Base-by-base conservation (phyloP, 2,113 vertebrate species). In the Eonycteris spelaea region DNA sequence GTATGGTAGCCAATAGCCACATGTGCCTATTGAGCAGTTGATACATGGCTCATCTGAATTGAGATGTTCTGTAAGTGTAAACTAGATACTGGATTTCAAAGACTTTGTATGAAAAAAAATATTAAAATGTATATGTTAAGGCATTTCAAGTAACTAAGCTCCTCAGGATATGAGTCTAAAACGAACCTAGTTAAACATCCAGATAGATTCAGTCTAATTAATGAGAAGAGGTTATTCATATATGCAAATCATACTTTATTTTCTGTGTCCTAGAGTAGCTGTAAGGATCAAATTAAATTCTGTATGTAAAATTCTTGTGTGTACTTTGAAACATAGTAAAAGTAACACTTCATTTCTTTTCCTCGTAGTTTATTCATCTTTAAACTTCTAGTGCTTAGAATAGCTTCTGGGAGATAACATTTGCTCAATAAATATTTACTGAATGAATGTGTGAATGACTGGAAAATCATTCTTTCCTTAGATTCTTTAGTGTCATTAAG, bases 381-480 rank as follows among this genome's bases (percentile, higher is more conserved):
- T 92, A 40, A 84, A 79, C 86, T 83, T 86, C 9, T 14, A 82
- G 75, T 83, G 33, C 38, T 8, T 57, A 79, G 43, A 26, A 68
- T 38, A 63, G 16, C 65, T 85, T 86, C 61, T 95, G 65, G 22
- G 61, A 97, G 63, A 71, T 92, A 70, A 67, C 7, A 88, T 48
- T n/a, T 77, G 21, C 38, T 90, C 10, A 88, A 7, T 55, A 86
- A 82, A 40, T 78, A 9, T 51, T 83, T 94, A 61, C 74, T 94
- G 35, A 90, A 57, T 87, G 55, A 90, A 84, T 77, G 4, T 38
- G 77, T 88, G 30, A 83, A 87, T 90, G 57, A 74, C 26, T 86
- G 28, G 65, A 77, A 82, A 85, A 92, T 93, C 24, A 86, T 40
- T 88, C 33, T 95, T 95, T 96, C 57, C 65, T 79, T 95, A 82